Percentiles rank a stretch among this genome's conserved stretches.
phyloP scores from a whole-genome alignment of 2,113 vertebrate species.

The Lynx canadensis region DNA sequence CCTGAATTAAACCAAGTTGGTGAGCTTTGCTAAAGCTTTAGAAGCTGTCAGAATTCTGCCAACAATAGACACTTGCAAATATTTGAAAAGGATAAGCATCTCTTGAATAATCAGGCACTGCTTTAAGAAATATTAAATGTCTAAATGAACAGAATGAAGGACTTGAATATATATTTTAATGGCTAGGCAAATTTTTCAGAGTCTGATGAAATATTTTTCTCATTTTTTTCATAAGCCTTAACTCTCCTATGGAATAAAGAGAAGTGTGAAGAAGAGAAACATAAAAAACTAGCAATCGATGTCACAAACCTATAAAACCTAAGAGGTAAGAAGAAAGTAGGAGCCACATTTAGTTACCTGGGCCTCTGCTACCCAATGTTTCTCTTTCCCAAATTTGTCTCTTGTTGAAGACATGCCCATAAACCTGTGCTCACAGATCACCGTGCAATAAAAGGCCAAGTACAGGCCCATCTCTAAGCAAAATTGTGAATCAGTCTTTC shows the following conservation, averaged over 20 bases:
- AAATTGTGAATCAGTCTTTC: not conserved
- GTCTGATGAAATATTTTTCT: not conserved
- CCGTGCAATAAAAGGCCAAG: not conserved
- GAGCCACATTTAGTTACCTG: not conserved
- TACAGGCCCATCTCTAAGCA: not conserved
- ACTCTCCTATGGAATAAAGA: not conserved
- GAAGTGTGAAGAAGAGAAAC: not conserved
- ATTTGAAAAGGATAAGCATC: conserved; percentile 36
- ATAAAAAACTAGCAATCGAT: not conserved
- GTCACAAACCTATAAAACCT: not conserved
- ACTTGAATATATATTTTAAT: not conserved
- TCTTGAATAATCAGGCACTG: conserved; percentile 46
- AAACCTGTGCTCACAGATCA: not conserved
- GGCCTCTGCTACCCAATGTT: not conserved
- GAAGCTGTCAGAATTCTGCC: conserved; percentile 41
- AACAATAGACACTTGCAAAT: conserved; percentile 1
- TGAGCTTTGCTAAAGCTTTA: conserved; percentile 4
- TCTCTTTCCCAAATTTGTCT: not conserved
- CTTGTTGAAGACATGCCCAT: not conserved
- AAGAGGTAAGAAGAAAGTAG: not conserved
- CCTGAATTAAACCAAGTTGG: conserved; percentile 32
- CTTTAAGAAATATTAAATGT: not conserved
- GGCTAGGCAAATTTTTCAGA: not conserved
- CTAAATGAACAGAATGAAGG: not conserved
- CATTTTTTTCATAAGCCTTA: not conserved